Conservation (phyloP, 2,888 invertebrate species). For the Noctua comes region DNA sequence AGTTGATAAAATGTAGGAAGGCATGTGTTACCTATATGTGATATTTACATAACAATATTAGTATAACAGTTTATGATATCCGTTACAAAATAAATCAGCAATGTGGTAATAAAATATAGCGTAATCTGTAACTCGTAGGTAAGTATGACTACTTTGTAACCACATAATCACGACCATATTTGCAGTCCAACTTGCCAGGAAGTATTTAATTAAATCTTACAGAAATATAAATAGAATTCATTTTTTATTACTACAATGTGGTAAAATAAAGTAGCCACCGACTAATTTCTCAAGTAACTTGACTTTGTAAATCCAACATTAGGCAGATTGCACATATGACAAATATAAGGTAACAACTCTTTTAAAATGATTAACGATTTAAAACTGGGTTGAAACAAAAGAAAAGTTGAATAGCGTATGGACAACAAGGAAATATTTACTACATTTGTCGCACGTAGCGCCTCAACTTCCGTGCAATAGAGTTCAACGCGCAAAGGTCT, state of each 20-base stretch:
- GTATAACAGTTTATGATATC: conserved; percentile 10
- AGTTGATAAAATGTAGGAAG: neutral
- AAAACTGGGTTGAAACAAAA: conserved; percentile 54
- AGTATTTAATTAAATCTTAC: conserved; percentile 14
- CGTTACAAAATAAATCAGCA: conserved; percentile 23
- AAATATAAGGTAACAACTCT: conserved; percentile 42
- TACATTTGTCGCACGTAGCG: conserved; percentile 25
- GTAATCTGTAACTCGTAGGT: neutral
- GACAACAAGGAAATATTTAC: conserved; percentile 24
- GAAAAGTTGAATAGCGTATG: conserved; percentile 25
- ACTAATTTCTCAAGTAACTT: neutral
- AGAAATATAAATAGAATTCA: neutral
- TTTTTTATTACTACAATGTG: neutral
- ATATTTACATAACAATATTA: conserved; percentile 34
- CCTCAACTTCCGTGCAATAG: conserved; percentile 43
- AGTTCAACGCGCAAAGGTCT: conserved; percentile 58
- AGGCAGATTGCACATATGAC: conserved; percentile 42
- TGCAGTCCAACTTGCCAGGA: conserved; percentile 20
- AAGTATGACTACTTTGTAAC: conserved; percentile 3
- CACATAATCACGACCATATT: conserved; percentile 11
- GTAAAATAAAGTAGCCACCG: neutral
- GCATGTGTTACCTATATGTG: neutral
- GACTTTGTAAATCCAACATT: neutral
- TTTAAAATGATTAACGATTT: conserved; percentile 54
- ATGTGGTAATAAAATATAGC: conserved; percentile 17